A percentile compares a stretch with the other conserved stretches of the same genome.
These are phyloP conservation scores for Drosophila macrospina DNA, from an alignment of 2,888 invertebrate genomes.

Conservation along the genomic window DNA sequence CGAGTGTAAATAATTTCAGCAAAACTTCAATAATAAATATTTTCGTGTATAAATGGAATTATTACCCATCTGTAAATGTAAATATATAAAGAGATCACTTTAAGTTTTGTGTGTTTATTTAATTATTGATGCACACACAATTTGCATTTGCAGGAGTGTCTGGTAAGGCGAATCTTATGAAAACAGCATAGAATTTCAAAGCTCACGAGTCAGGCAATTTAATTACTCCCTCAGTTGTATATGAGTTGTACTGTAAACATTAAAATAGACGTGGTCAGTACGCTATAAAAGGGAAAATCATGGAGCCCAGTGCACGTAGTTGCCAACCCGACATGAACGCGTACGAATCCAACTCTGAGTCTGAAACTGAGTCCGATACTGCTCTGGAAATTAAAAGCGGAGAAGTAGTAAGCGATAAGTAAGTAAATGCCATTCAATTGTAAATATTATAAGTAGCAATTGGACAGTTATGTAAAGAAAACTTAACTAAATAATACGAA, in stretches of 20 bases:
- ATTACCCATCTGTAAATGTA: background rate
- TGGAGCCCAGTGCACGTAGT: conserved; percentile 41
- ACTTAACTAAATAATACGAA: background rate
- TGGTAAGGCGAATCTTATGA: conserved; percentile 8
- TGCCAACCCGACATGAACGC: conserved; percentile 51
- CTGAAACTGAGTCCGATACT: conserved; percentile 13
- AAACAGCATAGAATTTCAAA: conserved; percentile 31
- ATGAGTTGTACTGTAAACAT: conserved; percentile 49
- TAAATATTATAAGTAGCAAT: background rate
- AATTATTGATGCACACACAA: conserved; percentile 18
- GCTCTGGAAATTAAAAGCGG: background rate
- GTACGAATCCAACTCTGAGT: conserved; percentile 23
- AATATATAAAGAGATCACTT: background rate
- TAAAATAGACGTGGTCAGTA: background rate
- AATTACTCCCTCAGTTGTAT: conserved; percentile 4
- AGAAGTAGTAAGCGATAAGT: conserved; percentile 10
- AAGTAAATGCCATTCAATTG: conserved; percentile 22
- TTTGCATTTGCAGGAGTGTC: conserved; percentile 2
- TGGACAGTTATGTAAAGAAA: background rate
- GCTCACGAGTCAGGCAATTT: background rate
- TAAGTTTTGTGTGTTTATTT: conserved; percentile 1
- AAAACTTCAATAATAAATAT: conserved; percentile 1
- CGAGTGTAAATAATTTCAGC: background rate
- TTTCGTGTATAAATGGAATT: background rate
- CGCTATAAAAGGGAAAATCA: conserved; percentile 40